Conservation (phyloP, 2,888 invertebrate genomes). For the Platycheirus albimanus region DNA sequence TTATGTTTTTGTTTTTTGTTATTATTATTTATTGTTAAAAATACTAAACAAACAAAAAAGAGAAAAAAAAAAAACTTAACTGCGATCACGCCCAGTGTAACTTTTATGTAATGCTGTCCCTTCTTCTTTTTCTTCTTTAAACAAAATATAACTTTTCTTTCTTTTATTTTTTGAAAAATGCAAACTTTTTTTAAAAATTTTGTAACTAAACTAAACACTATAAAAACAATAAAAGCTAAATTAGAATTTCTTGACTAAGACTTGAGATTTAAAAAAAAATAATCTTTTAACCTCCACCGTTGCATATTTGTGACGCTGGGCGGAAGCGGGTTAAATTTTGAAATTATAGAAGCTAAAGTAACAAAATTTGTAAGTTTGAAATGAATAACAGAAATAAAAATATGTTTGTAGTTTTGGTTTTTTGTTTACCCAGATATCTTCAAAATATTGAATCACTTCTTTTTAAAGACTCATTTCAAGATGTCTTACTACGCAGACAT, state of each 20-base stretch:
- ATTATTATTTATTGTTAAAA: conserved; percentile 48
- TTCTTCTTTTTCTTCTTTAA: conserved; percentile 52
- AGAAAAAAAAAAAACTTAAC: conserved; percentile 73
- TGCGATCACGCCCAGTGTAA: conserved; percentile 81
- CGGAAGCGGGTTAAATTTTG: conserved; percentile 80
- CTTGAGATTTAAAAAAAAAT: conserved; percentile 16
- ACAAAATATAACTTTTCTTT: conserved; percentile 60
- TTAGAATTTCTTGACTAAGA: conserved; percentile 19
- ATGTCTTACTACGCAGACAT: too few species aligned
- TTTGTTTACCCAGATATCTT: too few species aligned
- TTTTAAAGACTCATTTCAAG: too few species aligned
- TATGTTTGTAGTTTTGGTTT: conserved; percentile 55
- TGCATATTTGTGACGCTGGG: conserved; percentile 81
- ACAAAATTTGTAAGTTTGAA: neutral
- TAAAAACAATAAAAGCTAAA: conserved; percentile 1
- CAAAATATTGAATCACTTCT: too few species aligned
- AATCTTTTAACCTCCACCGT: conserved; percentile 76
- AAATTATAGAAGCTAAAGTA: conserved; percentile 42
- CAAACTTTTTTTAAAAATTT: conserved; percentile 64
- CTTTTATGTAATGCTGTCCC: conserved; percentile 78
- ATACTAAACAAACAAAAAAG: too few species aligned
- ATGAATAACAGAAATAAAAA: conserved; percentile 21
- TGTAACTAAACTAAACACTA: conserved; percentile 49
- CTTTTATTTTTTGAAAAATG: conserved; percentile 42
- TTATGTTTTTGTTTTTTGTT: conserved; percentile 8